Evolutionary conservation across 2,113 vertebrate species (phyloP).

Genomic region (Halichoeres trimaculatus): DNA sequence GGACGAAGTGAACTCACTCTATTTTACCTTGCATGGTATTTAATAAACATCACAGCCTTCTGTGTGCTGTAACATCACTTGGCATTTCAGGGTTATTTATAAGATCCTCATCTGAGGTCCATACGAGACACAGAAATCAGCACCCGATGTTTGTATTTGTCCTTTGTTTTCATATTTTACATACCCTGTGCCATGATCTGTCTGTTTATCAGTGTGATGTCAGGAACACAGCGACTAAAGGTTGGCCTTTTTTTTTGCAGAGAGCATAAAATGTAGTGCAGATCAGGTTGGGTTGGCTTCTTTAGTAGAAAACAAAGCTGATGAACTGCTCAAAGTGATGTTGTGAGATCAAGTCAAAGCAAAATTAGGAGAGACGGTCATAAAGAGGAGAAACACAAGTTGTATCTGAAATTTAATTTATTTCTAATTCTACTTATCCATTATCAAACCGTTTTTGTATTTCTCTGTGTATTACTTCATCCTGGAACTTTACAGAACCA

Average conservation of each 20-base stretch:
- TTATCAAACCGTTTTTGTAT: too few relatives aligned
- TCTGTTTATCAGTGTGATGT: neutral
- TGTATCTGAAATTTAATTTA: too few relatives aligned
- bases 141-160: neutral
- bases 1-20: slow-evolving; percentile 53
- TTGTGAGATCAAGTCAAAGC: too few relatives aligned
- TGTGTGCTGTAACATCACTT: slow-evolving; percentile 18
- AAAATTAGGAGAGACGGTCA: too few relatives aligned
- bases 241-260: slow-evolving; percentile 35
- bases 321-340: too few relatives aligned
- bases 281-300: neutral
- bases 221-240: neutral
- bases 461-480: too few relatives aligned
- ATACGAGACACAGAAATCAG: neutral
- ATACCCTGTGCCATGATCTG: slow-evolving; percentile 9
- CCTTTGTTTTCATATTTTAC: neutral
- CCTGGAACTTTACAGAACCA: too few relatives aligned
- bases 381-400: too few relatives aligned
- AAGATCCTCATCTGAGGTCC: neutral
- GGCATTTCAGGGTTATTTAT: neutral
- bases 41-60: slow-evolving; percentile 13
- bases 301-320: neutral
- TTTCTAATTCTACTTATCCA: too few relatives aligned
- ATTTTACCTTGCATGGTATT: slow-evolving; percentile 49
- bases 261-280: neutral